Conservation (phyloP, 2,113 vertebrate genomes). For the Syrmaticus mikado region DNA sequence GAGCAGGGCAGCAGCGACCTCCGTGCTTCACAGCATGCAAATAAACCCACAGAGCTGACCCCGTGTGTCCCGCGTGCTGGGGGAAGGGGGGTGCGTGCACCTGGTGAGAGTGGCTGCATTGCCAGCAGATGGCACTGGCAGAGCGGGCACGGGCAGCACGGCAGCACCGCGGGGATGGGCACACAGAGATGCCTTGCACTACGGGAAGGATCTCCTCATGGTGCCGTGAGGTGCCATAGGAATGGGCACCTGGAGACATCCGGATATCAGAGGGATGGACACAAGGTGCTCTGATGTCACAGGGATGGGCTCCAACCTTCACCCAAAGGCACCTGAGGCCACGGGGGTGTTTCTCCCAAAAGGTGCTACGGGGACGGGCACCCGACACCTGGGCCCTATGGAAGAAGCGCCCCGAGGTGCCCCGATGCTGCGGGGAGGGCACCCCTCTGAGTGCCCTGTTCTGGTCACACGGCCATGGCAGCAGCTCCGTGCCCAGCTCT, state of each 20-base stretch:
- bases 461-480: neutral
- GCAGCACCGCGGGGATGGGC: accelerated
- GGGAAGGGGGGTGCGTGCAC: neutral
- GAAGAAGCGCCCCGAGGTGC: neutral
- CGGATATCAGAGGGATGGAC: neutral
- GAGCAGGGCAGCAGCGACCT: accelerated
- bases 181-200: neutral
- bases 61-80: neutral
- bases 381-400: neutral
- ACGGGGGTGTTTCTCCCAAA: neutral
- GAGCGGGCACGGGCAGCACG: accelerated
- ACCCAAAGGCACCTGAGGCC: neutral
- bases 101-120: neutral
- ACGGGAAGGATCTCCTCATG: neutral
- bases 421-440: neutral
- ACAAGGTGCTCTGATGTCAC: neutral
- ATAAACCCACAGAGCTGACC: constrained; percentile 10
- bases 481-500: neutral
- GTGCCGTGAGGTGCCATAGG: neutral
- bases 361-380: neutral
- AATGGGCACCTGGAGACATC: no score
- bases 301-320: neutral
- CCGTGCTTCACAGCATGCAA: accelerated
- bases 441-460: neutral
- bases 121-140: accelerated